Base-by-base conservation (phyloP, 1,140 invertebrate species). In the Lordiphosa collinella region DNA sequence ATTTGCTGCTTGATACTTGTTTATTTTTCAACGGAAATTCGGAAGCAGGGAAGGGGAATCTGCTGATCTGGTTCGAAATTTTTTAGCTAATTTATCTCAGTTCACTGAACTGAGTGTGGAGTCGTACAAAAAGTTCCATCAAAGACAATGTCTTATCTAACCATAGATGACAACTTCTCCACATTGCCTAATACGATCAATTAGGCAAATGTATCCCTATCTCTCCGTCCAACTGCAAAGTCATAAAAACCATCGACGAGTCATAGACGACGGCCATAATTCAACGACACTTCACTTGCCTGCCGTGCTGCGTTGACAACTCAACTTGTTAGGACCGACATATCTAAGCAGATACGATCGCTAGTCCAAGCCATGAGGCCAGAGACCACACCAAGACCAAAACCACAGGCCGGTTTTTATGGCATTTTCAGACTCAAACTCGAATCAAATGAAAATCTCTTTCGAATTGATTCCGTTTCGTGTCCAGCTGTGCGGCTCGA, bases 391-490 rank as follows among this genome's bases (percentile, higher is more conserved):
- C 58, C 53, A 38, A 29, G 25, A 61, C 43, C 56, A 49, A 49
- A 66, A 76, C 72, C 72, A 65, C 72, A 76, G 72, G 61, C 44
- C 36, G 63, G 44, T 67, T 75, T 80, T 75, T 70, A 70, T 70
- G 46, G 58, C 66, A 55, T 65, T 66, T 48, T 47, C 22, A 4
- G 11, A 55, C 38, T 37, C 56, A 62, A 58, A 37, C 68, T 71
- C 66, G 66, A 67, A 82, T 80, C 76, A 75, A 80, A 82, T 80
- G 76, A 76, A 80, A 82, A 82, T 82, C 71, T 80, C 57, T 67
- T 70, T 80, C 62, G 43, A 82, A 80, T 71, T 82, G 78, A 75
- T 76, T 70, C 68, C 43, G 69, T 55, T 69, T 0, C 25, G 48
- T 41, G 6, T 70, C 65, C 65, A 69, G 65, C 65, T 69, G 66